Conservation (phyloP, 2,888 invertebrate genomes). For the Coelinius sp. region DNA sequence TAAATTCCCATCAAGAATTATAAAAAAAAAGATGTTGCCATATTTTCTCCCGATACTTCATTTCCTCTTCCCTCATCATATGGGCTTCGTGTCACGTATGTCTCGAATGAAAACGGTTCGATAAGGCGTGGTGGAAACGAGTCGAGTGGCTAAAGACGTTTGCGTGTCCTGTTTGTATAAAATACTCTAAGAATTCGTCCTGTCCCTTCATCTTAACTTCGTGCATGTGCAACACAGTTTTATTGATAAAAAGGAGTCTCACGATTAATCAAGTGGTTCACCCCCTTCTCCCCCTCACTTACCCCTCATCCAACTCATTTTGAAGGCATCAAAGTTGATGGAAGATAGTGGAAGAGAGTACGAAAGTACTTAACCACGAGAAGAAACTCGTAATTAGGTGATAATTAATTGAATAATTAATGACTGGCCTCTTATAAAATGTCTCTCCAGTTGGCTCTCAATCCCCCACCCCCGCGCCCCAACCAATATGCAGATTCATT, state of each 20-base stretch:
- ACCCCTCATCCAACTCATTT: constrained; percentile 34
- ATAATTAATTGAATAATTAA: constrained; percentile 67
- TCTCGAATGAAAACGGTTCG: constrained; percentile 25
- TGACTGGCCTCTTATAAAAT: constrained; percentile 46
- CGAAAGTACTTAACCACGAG: constrained; percentile 41
- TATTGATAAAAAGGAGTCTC: constrained; percentile 27
- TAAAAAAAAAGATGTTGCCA: neutral
- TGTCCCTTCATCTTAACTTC: neutral
- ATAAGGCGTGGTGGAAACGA: constrained; percentile 32
- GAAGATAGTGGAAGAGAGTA: constrained; percentile 27
- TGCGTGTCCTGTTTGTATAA: constrained; percentile 21
- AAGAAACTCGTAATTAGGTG: constrained; percentile 62
- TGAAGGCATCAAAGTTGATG: constrained; percentile 25
- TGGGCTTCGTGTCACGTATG: constrained; percentile 28
- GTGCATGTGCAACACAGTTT: constrained; percentile 2
- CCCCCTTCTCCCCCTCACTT: no score
- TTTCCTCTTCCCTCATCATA: constrained; percentile 21
- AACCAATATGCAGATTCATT: neutral
- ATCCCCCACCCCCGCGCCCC: neutral
- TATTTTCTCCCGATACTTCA: neutral
- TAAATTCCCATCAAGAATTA: neutral
- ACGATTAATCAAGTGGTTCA: constrained; percentile 36
- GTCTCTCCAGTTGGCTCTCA: neutral
- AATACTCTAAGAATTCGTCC: neutral
- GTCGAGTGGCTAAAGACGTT: constrained; percentile 26